Evolutionary conservation across 2,888 invertebrate genomes (phyloP).

Genomic region (Busseola fusca): DNA sequence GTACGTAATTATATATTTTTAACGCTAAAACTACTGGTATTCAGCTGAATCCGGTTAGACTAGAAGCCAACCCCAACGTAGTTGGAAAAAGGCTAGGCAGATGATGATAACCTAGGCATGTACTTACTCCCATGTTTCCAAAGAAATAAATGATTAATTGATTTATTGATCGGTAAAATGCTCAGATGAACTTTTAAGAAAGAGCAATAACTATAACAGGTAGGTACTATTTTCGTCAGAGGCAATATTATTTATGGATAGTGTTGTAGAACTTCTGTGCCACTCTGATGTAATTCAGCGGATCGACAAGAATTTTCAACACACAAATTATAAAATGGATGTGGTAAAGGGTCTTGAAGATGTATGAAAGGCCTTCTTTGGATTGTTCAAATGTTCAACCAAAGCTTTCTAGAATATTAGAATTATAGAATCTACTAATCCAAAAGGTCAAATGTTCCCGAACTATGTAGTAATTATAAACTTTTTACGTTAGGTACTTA

Average conservation of each 20-base stretch:
- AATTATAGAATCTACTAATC: constrained; percentile 6
- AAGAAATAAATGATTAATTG: too few relatives aligned
- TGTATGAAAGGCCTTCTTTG: not conserved
- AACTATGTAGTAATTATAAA: constrained; percentile 42
- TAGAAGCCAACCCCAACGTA: too few relatives aligned
- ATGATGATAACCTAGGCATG: too few relatives aligned
- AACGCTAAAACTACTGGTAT: too few relatives aligned
- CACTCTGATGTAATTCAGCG: not conserved
- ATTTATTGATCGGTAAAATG: too few relatives aligned
- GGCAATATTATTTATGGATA: not conserved
- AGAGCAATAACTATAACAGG: not conserved
- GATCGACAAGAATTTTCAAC: not conserved
- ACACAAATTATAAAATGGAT: not conserved
- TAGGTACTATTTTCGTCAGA: too few relatives aligned
- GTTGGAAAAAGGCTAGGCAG: too few relatives aligned
- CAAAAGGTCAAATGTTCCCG: constrained; percentile 16
- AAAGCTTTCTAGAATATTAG: constrained; percentile 26
- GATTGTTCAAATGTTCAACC: constrained; percentile 6
- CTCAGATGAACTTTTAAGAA: not conserved
- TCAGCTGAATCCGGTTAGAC: too few relatives aligned
- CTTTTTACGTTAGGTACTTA: constrained; percentile 29
- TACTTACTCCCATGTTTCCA: too few relatives aligned
- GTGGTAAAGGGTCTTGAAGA: not conserved
- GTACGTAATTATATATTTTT: too few relatives aligned
- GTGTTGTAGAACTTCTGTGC: not conserved